These are phyloP conservation scores for Piaya cayana DNA, from an alignment of 2,113 vertebrate species.

Conservation along the genomic window DNA sequence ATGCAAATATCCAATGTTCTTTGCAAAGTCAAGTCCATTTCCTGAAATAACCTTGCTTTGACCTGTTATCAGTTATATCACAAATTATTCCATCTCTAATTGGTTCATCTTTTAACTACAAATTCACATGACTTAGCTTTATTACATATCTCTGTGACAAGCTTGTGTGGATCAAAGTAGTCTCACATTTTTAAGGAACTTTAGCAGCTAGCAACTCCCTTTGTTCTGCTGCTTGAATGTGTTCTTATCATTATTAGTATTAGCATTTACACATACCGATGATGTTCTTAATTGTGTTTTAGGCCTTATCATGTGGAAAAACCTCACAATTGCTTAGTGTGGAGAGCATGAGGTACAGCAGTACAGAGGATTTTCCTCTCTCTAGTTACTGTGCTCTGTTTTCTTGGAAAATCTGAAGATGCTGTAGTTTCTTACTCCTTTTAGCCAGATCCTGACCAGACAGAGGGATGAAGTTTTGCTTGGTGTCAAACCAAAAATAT, in stretches of 20 bases:
- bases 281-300: not conserved
- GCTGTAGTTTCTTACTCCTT: not conserved
- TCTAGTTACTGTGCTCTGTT: not conserved
- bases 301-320: not conserved
- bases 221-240: not conserved
- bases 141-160: not conserved
- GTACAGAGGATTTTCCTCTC: not conserved
- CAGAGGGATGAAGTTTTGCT: not conserved
- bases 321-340: not conserved
- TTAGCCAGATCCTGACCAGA: not conserved
- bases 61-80: constrained; percentile 58
- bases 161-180: not conserved
- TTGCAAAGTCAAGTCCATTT: constrained; percentile 66
- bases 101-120: constrained; percentile 51
- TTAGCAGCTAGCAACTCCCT: not conserved
- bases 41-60: constrained; percentile 60
- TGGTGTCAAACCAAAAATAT: not conserved
- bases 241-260: not conserved
- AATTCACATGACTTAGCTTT: constrained; percentile 57
- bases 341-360: not conserved
- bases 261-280: not conserved
- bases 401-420: not conserved
- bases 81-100: constrained; percentile 65
- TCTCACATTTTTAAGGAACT: constrained; percentile 7
- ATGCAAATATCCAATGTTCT: constrained; percentile 55